Conservation (phyloP, 2,113 vertebrate species). For the Axis porcinus region DNA sequence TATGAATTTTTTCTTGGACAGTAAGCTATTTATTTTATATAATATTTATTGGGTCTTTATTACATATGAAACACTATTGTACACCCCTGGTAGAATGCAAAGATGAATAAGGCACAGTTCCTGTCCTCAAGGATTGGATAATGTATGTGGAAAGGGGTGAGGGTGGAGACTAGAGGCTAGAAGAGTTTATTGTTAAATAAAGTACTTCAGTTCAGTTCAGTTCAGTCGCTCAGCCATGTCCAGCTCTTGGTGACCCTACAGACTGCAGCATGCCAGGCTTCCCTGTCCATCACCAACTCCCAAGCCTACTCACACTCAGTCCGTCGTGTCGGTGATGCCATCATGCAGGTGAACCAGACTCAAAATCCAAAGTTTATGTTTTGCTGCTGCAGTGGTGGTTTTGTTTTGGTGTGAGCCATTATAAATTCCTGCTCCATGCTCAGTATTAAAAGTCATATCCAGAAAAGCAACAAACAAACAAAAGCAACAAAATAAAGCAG, state of each 20-base stretch:
- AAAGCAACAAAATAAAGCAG: not conserved
- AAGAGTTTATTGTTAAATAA: not conserved
- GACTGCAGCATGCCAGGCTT: not conserved
- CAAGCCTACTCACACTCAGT: not conserved
- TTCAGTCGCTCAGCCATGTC: not conserved
- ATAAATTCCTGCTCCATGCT: not conserved
- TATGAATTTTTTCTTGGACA: not conserved
- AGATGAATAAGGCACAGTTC: not conserved
- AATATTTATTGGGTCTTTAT: not conserved
- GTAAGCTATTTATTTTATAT: not conserved
- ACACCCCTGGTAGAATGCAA: not conserved
- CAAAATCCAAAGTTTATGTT: not conserved
- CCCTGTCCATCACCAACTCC: not conserved
- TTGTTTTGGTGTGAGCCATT: not conserved
- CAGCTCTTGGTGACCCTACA: not conserved
- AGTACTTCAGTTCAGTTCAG: not conserved
- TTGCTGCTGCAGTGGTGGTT: not conserved
- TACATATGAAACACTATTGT: not conserved
- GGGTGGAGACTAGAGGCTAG: not conserved
- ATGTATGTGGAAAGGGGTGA: not conserved
- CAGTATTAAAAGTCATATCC: not conserved
- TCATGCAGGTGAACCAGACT: not conserved
- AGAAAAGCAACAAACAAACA: not conserved
- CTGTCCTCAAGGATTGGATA: not conserved
- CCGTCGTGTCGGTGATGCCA: rapidly evolving